Conservation (phyloP, 92 coral and sea anemone species). For the Scolanthus callimorphus region DNA sequence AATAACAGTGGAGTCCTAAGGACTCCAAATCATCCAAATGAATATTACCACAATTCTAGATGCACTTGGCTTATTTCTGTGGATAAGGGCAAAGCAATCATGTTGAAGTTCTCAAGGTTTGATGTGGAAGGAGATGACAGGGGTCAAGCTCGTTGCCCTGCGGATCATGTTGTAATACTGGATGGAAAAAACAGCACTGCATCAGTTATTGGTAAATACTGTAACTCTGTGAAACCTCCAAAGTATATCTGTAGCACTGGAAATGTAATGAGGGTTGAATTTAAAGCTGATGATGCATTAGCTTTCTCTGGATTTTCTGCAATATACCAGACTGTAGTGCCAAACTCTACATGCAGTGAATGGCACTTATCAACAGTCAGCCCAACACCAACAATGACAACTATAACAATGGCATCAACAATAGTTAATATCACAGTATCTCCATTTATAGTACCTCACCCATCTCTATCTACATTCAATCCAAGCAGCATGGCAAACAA, state of each 20-base stretch:
- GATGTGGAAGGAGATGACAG: conserved; percentile 59
- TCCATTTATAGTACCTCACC: conserved; percentile 8
- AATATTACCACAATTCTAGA: conserved; percentile 69
- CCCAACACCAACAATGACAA: conserved; percentile 32
- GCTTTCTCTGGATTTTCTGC: conserved; percentile 63
- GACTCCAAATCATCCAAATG: conserved; percentile 57
- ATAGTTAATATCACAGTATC: background rate
- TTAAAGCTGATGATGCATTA: conserved; percentile 68
- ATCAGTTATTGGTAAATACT: conserved; percentile 58
- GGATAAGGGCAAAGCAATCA: conserved; percentile 54
- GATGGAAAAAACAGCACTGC: conserved; percentile 51
- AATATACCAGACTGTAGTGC: conserved; percentile 44
- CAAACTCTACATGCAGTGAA: conserved; percentile 40
- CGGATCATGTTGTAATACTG: conserved; percentile 60
- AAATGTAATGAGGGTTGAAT: conserved; percentile 38
- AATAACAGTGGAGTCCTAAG: conserved; percentile 38
- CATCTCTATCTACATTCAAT: background rate
- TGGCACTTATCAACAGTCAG: conserved; percentile 29
- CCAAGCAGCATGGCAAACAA: conserved; percentile 3
- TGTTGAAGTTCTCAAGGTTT: conserved; percentile 57
- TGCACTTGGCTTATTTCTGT: conserved; percentile 77
- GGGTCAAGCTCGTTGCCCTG: conserved; percentile 45
- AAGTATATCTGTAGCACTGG: conserved; percentile 58
- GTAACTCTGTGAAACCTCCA: conserved; percentile 76
- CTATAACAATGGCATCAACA: conserved; percentile 2